phyloP scores from a whole-genome alignment of 2,797 vertebrate genomes.

The Onychomys arenicola region DNA sequence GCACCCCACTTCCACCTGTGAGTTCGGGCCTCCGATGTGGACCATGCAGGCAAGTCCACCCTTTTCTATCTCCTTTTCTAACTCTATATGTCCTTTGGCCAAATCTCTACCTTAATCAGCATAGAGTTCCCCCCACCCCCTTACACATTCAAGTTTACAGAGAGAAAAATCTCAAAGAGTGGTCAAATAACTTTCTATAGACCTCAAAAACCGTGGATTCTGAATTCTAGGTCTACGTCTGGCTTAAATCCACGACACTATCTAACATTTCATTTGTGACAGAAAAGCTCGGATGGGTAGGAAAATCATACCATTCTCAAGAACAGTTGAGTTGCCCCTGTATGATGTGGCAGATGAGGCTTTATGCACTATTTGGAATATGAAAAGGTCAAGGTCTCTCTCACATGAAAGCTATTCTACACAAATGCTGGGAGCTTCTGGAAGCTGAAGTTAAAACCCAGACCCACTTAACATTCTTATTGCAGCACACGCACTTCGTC shows the following conservation, averaged over 20 bases:
- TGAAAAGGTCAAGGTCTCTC: neutral
- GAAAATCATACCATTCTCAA: neutral
- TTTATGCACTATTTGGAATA: neutral
- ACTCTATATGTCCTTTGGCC: neutral
- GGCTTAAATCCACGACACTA: neutral
- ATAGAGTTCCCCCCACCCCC: neutral
- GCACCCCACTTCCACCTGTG: neutral
- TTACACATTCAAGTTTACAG: neutral
- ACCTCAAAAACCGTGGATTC: neutral
- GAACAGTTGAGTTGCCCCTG: neutral
- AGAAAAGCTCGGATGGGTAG: neutral
- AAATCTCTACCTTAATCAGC: conserved; percentile 14
- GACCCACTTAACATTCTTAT: conserved; percentile 50
- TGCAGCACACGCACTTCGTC: neutral
- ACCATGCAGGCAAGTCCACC: neutral
- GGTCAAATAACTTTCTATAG: neutral
- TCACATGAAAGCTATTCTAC: neutral
- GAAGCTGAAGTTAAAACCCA: conserved; percentile 60
- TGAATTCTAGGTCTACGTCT: neutral
- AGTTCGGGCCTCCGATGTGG: neutral
- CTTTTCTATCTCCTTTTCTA: neutral
- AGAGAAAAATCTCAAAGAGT: neutral
- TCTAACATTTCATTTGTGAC: neutral
- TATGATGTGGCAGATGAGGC: neutral
- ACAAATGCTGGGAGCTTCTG: neutral